Evolutionary conservation across 2,797 vertebrate genomes (phyloP), one percentile per base, ranked within the genome.

Genomic region (Phrynocephalus forsythii): DNA sequence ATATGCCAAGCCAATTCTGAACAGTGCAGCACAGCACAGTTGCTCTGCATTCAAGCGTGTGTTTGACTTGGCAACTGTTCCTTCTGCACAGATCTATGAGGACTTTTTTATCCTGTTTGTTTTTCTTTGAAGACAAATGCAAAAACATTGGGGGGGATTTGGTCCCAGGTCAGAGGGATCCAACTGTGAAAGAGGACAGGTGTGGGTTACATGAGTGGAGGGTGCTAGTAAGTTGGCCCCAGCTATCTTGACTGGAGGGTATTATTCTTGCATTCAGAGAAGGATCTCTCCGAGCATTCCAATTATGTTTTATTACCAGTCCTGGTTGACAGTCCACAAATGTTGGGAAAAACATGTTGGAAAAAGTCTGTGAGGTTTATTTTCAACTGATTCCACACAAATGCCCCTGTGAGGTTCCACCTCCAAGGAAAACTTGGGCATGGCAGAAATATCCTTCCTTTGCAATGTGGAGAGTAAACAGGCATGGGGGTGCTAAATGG

Each of bases 41-140:
- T 97, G 96, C 97, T 97, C 95, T 97, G 97, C 96, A 96, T 92
- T 88, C 93, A 20, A 26, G 92, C 84, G 90, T 96, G 96, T 97
- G 94, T 98, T 97, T 95, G 87, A 71, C 87, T 95, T 95, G 94
- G 93, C 87, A 93, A 91, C 93, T 79, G 68, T 92, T 92, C 92
- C 91, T 86, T 83, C 20, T 77, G 92, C 92, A 77, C 76, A 90
- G 86, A 90, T 90, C 89, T 1, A 77, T 90, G 90, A 93, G 71
- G 60, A 67, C 48, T 67, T 68, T 67, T 56, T 88, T 81, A 66
- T 92, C 91, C 79, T 94, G 90, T 94, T 91, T 94, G 87, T 86
- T 92, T 93, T 94, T 94, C 93, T 91, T 90, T 91, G 89, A 93
- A 89, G 90, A 93, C 93, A 93, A 95, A 94, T 81, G 73, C 79